Percentiles rank a stretch among this genome's conserved stretches.
Conservation (phyloP, 2,888 invertebrate species). For the Lasioglossum morio region DNA sequence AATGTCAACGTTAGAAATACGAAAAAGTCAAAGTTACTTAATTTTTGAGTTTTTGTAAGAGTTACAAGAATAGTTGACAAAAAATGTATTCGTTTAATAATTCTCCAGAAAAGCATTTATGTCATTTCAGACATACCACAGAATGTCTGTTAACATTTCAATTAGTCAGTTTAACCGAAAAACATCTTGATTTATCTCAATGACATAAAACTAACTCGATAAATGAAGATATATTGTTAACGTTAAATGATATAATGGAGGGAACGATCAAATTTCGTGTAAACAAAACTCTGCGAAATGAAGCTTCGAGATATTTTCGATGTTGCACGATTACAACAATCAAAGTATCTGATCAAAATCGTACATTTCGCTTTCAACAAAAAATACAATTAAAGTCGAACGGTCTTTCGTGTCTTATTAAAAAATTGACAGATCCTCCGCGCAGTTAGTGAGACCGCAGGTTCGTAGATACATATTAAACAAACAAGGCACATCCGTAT, state of each 20-base stretch:
- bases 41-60: too few relatives aligned
- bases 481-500: slow-evolving; percentile 24
- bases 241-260: too few relatives aligned
- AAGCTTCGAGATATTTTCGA: background rate
- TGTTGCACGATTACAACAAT: background rate
- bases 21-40: too few relatives aligned
- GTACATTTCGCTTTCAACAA: background rate
- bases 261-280: too few relatives aligned
- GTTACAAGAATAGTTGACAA: background rate
- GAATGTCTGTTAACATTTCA: background rate
- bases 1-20: too few relatives aligned
- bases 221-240: background rate
- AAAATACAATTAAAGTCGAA: background rate
- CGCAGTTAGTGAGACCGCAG: background rate
- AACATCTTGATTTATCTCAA: background rate
- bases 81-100: background rate
- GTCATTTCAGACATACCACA: too few relatives aligned
- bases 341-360: background rate
- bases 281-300: too few relatives aligned
- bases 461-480: slow-evolving; percentile 9
- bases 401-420: background rate
- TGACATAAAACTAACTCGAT: background rate
- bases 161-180: background rate
- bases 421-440: background rate
- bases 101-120: background rate